These are phyloP conservation scores for Phrynocephalus guinanensis DNA, from an alignment of 2,797 vertebrate genomes.

Conservation along the genomic window DNA sequence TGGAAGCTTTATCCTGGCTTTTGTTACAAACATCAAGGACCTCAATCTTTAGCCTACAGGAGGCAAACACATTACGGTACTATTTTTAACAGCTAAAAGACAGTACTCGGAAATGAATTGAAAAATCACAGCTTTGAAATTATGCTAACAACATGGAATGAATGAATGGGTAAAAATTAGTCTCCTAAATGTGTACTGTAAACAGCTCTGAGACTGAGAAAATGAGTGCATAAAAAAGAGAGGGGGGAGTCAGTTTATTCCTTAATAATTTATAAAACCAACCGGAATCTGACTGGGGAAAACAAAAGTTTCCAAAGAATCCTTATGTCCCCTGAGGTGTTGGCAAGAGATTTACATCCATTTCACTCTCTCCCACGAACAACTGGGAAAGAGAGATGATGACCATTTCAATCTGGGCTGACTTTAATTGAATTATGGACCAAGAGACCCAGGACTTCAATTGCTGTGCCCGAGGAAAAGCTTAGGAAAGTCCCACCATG, in stretches of 20 bases:
- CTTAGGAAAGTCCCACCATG: neutral
- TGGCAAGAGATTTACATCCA: neutral
- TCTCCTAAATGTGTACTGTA: neutral
- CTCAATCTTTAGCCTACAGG: neutral
- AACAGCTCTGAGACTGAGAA: neutral
- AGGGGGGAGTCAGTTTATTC: neutral
- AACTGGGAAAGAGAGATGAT: conserved; percentile 30
- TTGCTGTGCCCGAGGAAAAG: neutral
- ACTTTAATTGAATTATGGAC: neutral
- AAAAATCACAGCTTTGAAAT: neutral
- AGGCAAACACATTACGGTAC: neutral
- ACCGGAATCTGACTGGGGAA: conserved; percentile 27
- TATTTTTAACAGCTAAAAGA: neutral
- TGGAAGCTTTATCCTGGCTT: neutral
- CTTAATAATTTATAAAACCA: conserved; percentile 24
- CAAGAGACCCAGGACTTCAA: neutral
- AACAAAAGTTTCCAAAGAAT: conserved; percentile 39
- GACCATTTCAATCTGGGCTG: neutral
- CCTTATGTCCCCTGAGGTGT: neutral
- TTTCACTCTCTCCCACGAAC: conserved; percentile 16
- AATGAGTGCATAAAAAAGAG: neutral
- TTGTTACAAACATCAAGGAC: neutral
- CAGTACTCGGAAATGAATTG: neutral
- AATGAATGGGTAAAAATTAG: conserved; percentile 20
- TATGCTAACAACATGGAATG: neutral